phyloP scores from a whole-genome alignment of 1,140 invertebrate species.

The Stenopsyche tienmushanensis region DNA sequence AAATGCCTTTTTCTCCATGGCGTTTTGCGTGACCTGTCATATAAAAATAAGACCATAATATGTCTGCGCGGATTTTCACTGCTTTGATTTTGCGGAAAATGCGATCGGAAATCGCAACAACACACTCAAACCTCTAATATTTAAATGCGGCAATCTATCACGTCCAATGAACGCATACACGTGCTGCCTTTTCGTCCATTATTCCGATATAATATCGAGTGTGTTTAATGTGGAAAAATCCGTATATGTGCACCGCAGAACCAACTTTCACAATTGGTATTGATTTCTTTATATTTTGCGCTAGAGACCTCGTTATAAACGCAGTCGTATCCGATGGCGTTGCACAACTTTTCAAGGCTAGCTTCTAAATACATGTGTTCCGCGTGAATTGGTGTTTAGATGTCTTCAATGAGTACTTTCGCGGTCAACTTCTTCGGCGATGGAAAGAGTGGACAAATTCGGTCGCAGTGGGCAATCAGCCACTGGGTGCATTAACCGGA shows the following conservation, averaged over 20 bases:
- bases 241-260: not conserved
- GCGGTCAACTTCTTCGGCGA: too few species aligned
- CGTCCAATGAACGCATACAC: not conserved
- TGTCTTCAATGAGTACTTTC: not conserved
- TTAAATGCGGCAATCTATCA: too few species aligned
- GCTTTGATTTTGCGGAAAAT: too few species aligned
- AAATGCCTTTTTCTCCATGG: too few species aligned
- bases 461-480: too few species aligned
- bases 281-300: slow-evolving; percentile 32
- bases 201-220: not conserved
- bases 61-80: too few species aligned
- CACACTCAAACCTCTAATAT: too few species aligned
- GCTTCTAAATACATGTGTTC: slow-evolving; percentile 20
- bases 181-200: too few species aligned
- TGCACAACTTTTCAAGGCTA: slow-evolving; percentile 29
- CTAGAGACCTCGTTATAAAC: slow-evolving; percentile 29
- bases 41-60: slow-evolving; percentile 6
- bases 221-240: not conserved
- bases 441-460: too few species aligned
- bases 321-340: slow-evolving; percentile 17
- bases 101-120: too few species aligned
- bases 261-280: slow-evolving; percentile 30
- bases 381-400: slow-evolving; percentile 7
- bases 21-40: slow-evolving; percentile 14
- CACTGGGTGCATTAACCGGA: too few species aligned